phyloP scores from a whole-genome alignment of 2,888 invertebrate species.

The Rhamphomyia laevipes region DNA sequence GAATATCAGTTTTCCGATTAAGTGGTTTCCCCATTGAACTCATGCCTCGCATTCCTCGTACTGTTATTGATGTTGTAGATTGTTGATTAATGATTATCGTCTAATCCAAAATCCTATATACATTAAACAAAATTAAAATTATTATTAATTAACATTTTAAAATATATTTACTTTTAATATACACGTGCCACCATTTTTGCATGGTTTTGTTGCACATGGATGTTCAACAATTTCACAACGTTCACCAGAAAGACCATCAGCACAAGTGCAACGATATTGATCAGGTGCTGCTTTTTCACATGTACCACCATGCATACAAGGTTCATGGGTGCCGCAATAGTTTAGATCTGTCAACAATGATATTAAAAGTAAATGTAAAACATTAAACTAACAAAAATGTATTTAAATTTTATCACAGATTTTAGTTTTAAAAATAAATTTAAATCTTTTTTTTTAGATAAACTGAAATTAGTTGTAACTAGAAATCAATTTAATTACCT shows the following conservation, averaged over 20 bases:
- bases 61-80: conserved; percentile 37
- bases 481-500: conserved; percentile 41
- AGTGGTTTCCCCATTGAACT: conserved; percentile 39
- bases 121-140: conserved; percentile 35
- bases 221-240: conserved; percentile 91
- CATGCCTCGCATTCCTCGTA: conserved; percentile 50
- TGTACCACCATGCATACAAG: conserved; percentile 86
- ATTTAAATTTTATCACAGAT: background rate
- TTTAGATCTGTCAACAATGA: conserved; percentile 61
- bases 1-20: conserved; percentile 19
- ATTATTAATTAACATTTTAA: background rate
- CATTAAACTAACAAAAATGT: background rate
- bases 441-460: conserved; percentile 10
- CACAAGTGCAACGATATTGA: conserved; percentile 83
- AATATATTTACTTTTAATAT: conserved; percentile 37
- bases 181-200: conserved; percentile 77
- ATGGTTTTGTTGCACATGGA: conserved; percentile 83
- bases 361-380: conserved; percentile 5
- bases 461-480: conserved; percentile 5
- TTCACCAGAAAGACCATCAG: conserved; percentile 81
- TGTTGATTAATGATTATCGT: background rate
- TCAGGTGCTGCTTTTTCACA: conserved; percentile 91
- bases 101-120: conserved; percentile 14
- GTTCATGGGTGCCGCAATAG: conserved; percentile 90
- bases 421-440: no score